Evolutionary conservation across 2,113 vertebrate species (phyloP).

Genomic region (Vanacampus margaritifer): DNA sequence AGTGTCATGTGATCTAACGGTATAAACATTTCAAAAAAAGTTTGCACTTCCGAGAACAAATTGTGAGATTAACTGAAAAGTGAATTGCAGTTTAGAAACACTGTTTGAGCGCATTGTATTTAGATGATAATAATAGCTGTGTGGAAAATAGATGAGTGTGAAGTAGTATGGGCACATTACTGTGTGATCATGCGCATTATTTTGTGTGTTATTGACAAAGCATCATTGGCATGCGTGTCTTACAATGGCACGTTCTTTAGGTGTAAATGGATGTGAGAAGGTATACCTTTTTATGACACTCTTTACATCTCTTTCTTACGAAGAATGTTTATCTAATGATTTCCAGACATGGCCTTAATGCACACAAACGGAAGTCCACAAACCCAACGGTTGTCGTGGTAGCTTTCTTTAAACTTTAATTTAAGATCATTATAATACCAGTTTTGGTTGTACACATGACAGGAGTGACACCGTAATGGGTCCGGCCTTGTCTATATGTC

Average conservation of each 20-base stretch:
- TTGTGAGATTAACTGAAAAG: background rate
- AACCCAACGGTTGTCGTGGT: background rate
- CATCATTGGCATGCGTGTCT: conserved; percentile 26
- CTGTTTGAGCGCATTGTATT: no score
- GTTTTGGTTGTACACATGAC: conserved; percentile 15
- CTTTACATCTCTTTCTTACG: background rate
- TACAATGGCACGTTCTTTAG: conserved; percentile 11
- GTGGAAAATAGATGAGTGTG: conserved; percentile 24
- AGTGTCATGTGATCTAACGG: no score
- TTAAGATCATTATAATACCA: background rate
- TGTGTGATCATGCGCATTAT: conserved; percentile 13
- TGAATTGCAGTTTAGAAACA: no score
- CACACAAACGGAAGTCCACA: background rate
- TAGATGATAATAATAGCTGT: no score
- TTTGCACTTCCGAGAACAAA: background rate
- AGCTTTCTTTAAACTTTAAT: background rate
- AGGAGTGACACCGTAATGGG: conserved; percentile 24
- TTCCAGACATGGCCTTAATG: background rate
- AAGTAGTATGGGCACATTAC: conserved; percentile 5
- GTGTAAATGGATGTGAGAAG: background rate
- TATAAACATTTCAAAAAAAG: background rate
- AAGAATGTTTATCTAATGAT: background rate
- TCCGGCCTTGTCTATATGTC: conserved; percentile 25
- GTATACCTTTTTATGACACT: background rate
- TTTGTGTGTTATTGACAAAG: conserved; percentile 28